Base-by-base conservation (phyloP, 92 coral and sea anemone species). In the Zoanthus solanderi region DNA sequence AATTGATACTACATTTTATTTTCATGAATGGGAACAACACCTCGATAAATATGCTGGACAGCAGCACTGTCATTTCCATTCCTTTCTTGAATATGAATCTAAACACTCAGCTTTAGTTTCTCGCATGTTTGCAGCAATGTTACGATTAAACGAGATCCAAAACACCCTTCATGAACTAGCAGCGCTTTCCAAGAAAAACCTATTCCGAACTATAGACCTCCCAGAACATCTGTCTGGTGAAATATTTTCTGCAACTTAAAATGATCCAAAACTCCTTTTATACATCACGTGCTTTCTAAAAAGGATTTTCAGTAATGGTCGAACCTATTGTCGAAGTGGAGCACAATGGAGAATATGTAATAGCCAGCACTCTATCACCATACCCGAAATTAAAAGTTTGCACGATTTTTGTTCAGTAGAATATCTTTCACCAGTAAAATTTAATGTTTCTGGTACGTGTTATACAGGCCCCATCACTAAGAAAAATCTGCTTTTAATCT, bases 21-120 rank as follows among this genome's bases (percentile, higher is more conserved):
- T 75, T 28, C 42, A 7, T 8, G 61, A 75, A 2, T 75, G 94
- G 91, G 28, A 88, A 60, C 13, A 9, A 4, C 52, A 78, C 9
- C 71, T 91, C 1, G 57, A 83, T 9, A 6, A 1, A 12, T 83
- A 87, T 14, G 56, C 93, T 0, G 52, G 16, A 10, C 18, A 45
- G 16, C 47, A 42, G 0, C 15, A 60, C 4, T 83, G 89, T 12
- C 86, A 91, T 15, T 74, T 74, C 42, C 78, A 57, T 44, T 74
- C 78, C 53, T 32, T 14, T 32, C 77, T 72, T 17, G 53, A 72
- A 42, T 72, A 32, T 34, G 46, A 32, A 23, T 72, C 77, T 0
- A 72, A 72, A 74, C 32, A 74, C 78, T 74, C 78, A 45, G 78
- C 57, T 7, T 18, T 74, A 74, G 78, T 74, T 15, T 45, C 57